A percentile compares a stretch with the other conserved stretches of the same genome.
These are phyloP conservation scores for Tetragnatha versicolor DNA, from an alignment of 1,140 invertebrate species.

Conservation along the genomic window DNA sequence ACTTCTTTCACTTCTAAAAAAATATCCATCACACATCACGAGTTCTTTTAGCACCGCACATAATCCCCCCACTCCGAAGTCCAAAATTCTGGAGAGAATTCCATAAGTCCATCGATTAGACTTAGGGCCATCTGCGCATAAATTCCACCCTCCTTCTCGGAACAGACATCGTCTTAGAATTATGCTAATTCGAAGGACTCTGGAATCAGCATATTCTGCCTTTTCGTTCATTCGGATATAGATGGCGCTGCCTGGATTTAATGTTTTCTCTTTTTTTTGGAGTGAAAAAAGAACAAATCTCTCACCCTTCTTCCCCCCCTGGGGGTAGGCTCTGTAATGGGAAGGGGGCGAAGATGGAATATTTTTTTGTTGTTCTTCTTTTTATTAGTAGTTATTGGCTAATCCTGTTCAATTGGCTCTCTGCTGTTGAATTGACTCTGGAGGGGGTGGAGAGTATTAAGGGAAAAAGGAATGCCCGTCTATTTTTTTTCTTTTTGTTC, in stretches of 20 bases:
- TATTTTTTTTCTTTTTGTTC: too few relatives aligned
- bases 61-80: too few relatives aligned
- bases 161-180: conserved; percentile 19
- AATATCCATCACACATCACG: too few relatives aligned
- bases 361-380: not conserved
- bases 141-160: conserved; percentile 8
- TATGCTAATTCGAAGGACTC: conserved; percentile 28
- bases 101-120: conserved; percentile 37
- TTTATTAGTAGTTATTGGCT: conserved; percentile 35
- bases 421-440: conserved; percentile 31
- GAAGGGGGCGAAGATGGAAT: not conserved
- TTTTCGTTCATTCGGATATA: conserved; percentile 14
- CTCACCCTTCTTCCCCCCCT: not conserved
- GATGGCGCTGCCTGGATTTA: conserved; percentile 18
- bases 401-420: conserved; percentile 27
- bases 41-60: too few relatives aligned
- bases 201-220: conserved; percentile 38
- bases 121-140: conserved; percentile 32
- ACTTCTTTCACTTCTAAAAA: too few relatives aligned
- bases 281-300: not conserved
- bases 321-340: not conserved
- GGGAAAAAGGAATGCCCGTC: too few relatives aligned
- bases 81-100: conserved; percentile 8
- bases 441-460: too few relatives aligned
- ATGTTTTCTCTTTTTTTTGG: conserved; percentile 22